Conservation (phyloP, 35 echinoderm and acorn worm genomes). For the Ophioderma brevispina region DNA sequence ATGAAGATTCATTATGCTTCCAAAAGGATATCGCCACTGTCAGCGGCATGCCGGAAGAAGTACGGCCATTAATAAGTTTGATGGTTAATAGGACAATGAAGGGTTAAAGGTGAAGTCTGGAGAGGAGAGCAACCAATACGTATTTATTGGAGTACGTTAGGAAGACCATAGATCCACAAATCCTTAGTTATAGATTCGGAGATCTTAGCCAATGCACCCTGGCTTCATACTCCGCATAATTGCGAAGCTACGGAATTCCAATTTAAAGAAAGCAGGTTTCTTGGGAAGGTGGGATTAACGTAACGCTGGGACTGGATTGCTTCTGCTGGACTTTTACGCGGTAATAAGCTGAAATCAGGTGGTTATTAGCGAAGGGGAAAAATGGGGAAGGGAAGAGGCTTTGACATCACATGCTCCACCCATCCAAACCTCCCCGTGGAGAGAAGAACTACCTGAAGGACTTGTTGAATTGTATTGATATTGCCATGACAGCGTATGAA, state of each 20-base stretch:
- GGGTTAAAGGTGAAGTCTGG: too few relatives aligned
- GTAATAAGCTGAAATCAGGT: background rate
- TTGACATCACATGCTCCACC: background rate
- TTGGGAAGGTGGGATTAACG: background rate
- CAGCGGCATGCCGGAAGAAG: too few relatives aligned
- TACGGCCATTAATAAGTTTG: too few relatives aligned
- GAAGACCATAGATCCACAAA: background rate
- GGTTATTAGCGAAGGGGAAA: too few relatives aligned
- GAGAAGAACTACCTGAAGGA: background rate
- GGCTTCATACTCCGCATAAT: background rate
- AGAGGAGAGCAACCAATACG: constrained; percentile 12
- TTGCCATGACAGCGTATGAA: background rate
- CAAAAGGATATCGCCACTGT: constrained; percentile 41
- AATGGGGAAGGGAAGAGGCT: background rate
- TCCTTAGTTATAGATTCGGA: constrained; percentile 9
- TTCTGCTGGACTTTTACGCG: background rate
- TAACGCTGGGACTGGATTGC: background rate
- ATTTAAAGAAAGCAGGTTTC: background rate
- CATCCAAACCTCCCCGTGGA: background rate
- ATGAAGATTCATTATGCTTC: constrained; percentile 8
- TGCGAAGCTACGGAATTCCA: background rate
- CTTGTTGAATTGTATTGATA: background rate
- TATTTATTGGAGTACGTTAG: background rate
- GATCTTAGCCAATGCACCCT: constrained; percentile 14
- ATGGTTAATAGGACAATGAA: too few relatives aligned